A percentile compares a stretch with the other conserved stretches of the same genome.
Conservation (phyloP, 2,888 invertebrate genomes). For the Scaptomyza tumidula region DNA sequence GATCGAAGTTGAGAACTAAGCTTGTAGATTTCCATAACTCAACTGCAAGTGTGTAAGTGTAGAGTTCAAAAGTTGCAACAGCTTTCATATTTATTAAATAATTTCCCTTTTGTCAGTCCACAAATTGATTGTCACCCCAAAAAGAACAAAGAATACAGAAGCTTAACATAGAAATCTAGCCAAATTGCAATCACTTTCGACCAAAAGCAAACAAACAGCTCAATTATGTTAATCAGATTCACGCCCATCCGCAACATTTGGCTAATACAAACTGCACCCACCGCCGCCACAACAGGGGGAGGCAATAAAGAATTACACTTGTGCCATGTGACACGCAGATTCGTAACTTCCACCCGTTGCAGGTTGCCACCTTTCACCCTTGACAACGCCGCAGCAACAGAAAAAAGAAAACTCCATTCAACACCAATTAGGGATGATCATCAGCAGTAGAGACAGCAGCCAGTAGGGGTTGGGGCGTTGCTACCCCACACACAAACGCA, state of each 20-base stretch:
- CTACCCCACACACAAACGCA: slow-evolving; percentile 52
- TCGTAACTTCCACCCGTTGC: slow-evolving; percentile 49
- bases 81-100: neutral
- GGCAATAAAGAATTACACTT: slow-evolving; percentile 55
- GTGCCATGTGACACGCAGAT: slow-evolving; percentile 57
- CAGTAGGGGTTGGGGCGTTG: slow-evolving; percentile 45
- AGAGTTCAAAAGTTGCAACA: neutral
- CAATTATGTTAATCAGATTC: slow-evolving; percentile 81
- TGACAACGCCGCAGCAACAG: slow-evolving; percentile 11
- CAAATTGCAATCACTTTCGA: slow-evolving; percentile 18
- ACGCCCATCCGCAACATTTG: slow-evolving; percentile 69
- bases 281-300: slow-evolving; percentile 16
- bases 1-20: neutral
- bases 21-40: neutral
- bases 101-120: neutral
- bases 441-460: slow-evolving; percentile 58
- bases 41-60: too few species aligned
- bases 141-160: neutral
- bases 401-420: slow-evolving; percentile 82
- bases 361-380: slow-evolving; percentile 75
- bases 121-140: slow-evolving; percentile 42
- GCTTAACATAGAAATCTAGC: neutral
- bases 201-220: slow-evolving; percentile 69
- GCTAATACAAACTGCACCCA: slow-evolving; percentile 39
- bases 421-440: slow-evolving; percentile 85